Conservation (phyloP, 2,113 vertebrate genomes). For the Engystomops pustulosus region DNA sequence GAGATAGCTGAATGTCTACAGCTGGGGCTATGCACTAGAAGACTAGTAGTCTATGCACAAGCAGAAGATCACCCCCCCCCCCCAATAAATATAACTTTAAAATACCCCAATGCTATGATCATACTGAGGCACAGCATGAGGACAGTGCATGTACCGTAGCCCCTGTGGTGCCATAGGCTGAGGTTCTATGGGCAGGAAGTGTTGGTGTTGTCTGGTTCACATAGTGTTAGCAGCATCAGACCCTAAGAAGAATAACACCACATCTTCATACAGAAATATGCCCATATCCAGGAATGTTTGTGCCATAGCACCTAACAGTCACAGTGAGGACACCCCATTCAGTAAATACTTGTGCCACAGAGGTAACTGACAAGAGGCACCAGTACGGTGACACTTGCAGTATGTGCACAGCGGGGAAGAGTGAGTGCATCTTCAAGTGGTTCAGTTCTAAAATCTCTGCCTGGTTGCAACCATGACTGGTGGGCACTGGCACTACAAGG, state of each 20-base stretch:
- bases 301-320: not conserved
- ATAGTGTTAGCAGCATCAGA: not conserved
- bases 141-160: not conserved
- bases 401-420: not conserved
- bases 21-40: no score
- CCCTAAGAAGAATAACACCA: not conserved
- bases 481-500: not conserved
- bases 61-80: no score
- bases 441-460: not conserved
- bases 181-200: not conserved
- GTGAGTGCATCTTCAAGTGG: conserved; percentile 47
- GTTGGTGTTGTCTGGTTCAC: not conserved
- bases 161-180: not conserved
- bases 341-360: not conserved
- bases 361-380: not conserved
- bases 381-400: not conserved
- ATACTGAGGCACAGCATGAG: not conserved
- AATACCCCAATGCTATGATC: not conserved
- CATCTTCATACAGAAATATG: not conserved
- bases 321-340: not conserved
- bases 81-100: not conserved
- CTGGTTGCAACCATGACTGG: conserved; percentile 39
- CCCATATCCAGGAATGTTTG: not conserved
- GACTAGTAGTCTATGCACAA: no score
- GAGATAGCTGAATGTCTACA: not conserved